These are phyloP conservation scores for Danio albolineatus DNA, from an alignment of 2,797 vertebrate species.

Conservation along the genomic window DNA sequence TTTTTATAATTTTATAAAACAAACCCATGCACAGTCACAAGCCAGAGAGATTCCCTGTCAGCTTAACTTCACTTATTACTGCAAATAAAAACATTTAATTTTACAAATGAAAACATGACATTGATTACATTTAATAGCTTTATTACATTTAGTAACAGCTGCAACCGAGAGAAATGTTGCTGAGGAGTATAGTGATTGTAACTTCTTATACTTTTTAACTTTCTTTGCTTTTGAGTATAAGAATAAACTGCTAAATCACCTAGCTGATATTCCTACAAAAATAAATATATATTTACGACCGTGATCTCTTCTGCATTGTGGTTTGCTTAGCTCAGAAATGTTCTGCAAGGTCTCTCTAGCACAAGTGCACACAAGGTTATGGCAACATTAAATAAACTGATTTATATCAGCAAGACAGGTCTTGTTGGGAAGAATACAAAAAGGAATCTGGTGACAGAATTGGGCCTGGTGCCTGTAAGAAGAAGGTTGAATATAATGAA, in stretches of 20 bases:
- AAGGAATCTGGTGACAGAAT: slow-evolving; percentile 46
- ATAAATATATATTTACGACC: neutral
- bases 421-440: slow-evolving; percentile 58
- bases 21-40: neutral
- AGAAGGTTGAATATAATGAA: slow-evolving; percentile 38
- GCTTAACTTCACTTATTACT: neutral
- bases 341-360: slow-evolving; percentile 1
- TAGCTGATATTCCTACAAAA: neutral
- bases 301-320: neutral
- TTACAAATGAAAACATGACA: slow-evolving; percentile 4
- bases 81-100: slow-evolving; percentile 6
- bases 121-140: neutral
- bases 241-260: neutral
- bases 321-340: neutral
- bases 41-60: neutral
- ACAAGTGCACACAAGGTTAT: slow-evolving; percentile 55
- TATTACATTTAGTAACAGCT: neutral
- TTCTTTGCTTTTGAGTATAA: neutral
- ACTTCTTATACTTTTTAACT: no score
- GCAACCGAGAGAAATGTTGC: neutral
- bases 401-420: slow-evolving; percentile 49
- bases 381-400: slow-evolving; percentile 49
- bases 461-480: slow-evolving; percentile 59
- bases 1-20: neutral
- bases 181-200: neutral